These are phyloP conservation scores for Vulpes lagopus DNA, from an alignment of 2,113 vertebrate species.

Conservation along the genomic window DNA sequence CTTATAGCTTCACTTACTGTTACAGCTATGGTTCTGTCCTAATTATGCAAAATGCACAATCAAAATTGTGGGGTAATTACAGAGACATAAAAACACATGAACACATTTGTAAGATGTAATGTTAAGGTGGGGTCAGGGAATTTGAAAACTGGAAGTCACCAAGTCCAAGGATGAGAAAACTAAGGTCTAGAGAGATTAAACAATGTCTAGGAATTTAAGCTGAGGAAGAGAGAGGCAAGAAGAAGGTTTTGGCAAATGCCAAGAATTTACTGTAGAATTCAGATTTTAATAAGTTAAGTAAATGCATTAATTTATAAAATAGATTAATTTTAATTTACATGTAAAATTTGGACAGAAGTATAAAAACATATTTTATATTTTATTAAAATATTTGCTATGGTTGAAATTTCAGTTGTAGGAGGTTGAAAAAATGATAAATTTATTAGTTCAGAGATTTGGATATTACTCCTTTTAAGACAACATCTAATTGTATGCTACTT, in stretches of 20 bases:
- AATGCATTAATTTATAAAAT: slow-evolving; percentile 24
- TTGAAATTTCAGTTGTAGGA: slow-evolving; percentile 36
- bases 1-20: neutral
- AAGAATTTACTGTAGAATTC: neutral
- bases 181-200: neutral
- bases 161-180: neutral
- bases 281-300: slow-evolving; percentile 21
- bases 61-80: neutral
- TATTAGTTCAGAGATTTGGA: neutral
- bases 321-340: neutral
- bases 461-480: slow-evolving; percentile 6
- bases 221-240: neutral
- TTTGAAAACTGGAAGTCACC: neutral
- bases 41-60: slow-evolving; percentile 38
- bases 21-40: neutral
- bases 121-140: neutral
- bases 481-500: neutral
- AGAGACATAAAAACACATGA: neutral
- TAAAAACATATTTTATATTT: neutral
- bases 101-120: neutral
- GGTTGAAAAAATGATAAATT: neutral
- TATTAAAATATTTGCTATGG: neutral
- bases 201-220: neutral
- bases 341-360: neutral
- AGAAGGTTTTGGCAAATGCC: neutral